These are phyloP conservation scores for Morpho helenor DNA, from an alignment of 2,888 invertebrate genomes.

Conservation along the genomic window DNA sequence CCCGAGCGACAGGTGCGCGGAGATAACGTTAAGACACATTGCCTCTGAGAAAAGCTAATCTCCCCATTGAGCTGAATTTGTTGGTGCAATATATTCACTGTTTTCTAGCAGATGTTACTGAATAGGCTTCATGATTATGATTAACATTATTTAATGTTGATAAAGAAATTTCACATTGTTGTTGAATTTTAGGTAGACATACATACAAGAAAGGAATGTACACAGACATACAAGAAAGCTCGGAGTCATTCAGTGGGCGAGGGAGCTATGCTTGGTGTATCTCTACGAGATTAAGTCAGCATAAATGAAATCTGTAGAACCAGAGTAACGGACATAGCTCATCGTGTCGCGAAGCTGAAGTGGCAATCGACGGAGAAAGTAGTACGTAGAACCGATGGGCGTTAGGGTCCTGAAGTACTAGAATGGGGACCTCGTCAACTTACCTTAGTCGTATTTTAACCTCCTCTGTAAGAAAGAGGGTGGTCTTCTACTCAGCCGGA, in stretches of 20 bases:
- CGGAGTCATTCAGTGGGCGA: no score
- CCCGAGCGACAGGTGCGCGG: conserved; percentile 55
- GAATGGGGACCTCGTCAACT: no score
- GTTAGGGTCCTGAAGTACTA: no score
- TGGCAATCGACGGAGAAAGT: neutral
- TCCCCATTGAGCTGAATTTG: conserved; percentile 24
- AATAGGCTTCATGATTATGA: neutral
- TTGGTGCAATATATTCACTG: conserved; percentile 14
- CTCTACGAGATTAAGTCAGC: no score
- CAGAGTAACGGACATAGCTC: no score
- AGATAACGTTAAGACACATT: conserved; percentile 49
- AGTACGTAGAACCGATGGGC: no score
- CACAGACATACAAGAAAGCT: neutral
- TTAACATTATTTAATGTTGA: neutral
- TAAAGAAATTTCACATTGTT: neutral
- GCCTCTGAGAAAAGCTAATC: conserved; percentile 42
- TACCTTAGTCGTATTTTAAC: no score
- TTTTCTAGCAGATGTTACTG: conserved; percentile 16
- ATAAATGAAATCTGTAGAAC: no score
- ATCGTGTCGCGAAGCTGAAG: no score
- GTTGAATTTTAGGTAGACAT: neutral
- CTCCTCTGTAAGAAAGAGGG: no score
- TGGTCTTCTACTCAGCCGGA: no score
- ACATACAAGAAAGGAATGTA: neutral
- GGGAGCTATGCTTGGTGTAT: no score